Evolutionary conservation across 2,888 invertebrate genomes (phyloP).

Genomic region (Mythimna albipuncta): DNA sequence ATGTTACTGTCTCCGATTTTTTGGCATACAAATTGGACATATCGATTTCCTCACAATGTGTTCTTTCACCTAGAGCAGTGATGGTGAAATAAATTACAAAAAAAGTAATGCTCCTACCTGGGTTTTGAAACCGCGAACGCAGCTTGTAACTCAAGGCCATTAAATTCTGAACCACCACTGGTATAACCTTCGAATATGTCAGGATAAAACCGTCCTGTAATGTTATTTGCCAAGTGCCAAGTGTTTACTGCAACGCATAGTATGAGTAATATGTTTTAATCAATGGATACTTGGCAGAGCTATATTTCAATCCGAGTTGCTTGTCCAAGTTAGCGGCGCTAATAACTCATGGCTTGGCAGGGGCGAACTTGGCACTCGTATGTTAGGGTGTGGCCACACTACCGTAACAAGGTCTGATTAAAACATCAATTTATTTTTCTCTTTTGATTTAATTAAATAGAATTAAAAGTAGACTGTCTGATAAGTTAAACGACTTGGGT

Average conservation of each 20-base stretch:
- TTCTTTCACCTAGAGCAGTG: no score
- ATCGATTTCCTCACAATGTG: no score
- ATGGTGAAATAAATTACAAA: no score
- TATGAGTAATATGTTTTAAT: slow-evolving; percentile 46
- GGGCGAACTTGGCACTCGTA: slow-evolving; percentile 32
- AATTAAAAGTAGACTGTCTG: no score
- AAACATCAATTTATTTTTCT: neutral
- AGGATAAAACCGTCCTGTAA: neutral
- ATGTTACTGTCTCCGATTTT: no score
- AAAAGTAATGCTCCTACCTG: no score
- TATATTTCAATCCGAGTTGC: slow-evolving; percentile 59
- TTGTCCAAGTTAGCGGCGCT: slow-evolving; percentile 46
- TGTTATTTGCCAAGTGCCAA: slow-evolving; percentile 21
- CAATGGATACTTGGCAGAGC: slow-evolving; percentile 37
- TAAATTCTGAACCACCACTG: no score
- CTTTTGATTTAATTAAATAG: no score
- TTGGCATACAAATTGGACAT: no score
- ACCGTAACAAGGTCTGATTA: neutral
- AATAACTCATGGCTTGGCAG: slow-evolving; percentile 56
- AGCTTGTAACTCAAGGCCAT: no score
- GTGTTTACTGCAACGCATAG: slow-evolving; percentile 26
- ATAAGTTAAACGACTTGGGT: no score
- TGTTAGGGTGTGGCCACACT: slow-evolving; percentile 21
- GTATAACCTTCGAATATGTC: neutral
- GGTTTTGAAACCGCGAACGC: no score